Evolutionary conservation across 2,797 vertebrate species (phyloP), one percentile per base, ranked within the genome.

Genomic region (Hafferia zeledoni): DNA sequence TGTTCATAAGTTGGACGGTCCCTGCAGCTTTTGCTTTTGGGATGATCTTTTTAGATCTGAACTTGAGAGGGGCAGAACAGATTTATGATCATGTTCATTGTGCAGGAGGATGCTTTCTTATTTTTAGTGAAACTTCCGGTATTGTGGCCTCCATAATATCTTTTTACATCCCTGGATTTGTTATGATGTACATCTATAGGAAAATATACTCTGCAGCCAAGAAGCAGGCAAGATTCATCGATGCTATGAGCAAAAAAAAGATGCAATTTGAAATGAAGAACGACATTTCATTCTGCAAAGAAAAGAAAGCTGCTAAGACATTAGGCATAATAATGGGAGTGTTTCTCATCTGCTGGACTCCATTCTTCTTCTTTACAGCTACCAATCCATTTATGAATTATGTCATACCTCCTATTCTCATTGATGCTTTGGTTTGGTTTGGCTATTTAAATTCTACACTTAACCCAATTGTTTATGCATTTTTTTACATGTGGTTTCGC

Each of bases 381-480:
- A 93, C 97, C 24, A 97, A 98, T 64, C 98, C 98, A 52, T 96
- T 98, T 60, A 83, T 98, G 64, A 92, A 95, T 55, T 97, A 98
- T 6, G 39, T 89, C 5, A 93, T 97, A 60, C 97, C 98, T 13
- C 89, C 96, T 23, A 12, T 97, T 79, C 43, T 98, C 80, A 97
- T 96, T 31, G 98, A 99, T 88, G 91, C 88, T 13, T 87, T 99
- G 49, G 97, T 98, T 92, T 99, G 98, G 98, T 97, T 98, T 78
- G 98, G 98, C 24, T 98, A 98, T 77, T 96, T 98, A 67, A 99
- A 99, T 88, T 99, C 98, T 39, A 97, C 97, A 43, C 96, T 99
- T 41, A 99, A 99, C 79, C 98, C 99, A 25, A 95, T 99, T 50
- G 96, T 99, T 91, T 99, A 99, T 85, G 98, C 98, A 13, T 99